These are phyloP conservation scores for Oceanodroma leucorhoa DNA, from an alignment of 2,797 vertebrate species.

Conservation along the genomic window DNA sequence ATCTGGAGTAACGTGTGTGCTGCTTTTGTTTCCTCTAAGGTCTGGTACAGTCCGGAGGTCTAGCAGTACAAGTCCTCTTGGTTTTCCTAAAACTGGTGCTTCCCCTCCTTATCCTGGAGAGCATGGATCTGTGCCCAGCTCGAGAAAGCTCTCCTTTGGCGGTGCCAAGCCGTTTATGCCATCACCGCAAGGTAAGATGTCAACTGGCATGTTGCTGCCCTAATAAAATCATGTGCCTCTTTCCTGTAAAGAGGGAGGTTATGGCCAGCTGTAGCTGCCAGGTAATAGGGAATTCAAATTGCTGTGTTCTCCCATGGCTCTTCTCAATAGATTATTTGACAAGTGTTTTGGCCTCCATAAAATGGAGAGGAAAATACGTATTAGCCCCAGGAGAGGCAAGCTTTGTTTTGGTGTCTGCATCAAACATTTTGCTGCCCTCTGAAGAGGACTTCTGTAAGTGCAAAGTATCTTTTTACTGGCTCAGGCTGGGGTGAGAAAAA, in stretches of 20 bases:
- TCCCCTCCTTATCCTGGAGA: conserved; percentile 81
- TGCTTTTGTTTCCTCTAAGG: conserved; percentile 63
- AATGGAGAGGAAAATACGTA: background rate
- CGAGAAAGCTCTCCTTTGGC: conserved; percentile 76
- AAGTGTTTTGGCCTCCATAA: background rate
- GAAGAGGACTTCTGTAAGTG: background rate
- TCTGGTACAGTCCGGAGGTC: conserved; percentile 75
- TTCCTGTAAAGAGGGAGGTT: background rate
- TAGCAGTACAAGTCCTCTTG: conserved; percentile 74
- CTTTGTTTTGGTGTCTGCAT: background rate
- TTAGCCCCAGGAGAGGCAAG: background rate
- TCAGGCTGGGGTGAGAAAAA: background rate
- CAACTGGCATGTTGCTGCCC: background rate
- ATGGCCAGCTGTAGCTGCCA: background rate
- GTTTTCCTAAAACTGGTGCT: conserved; percentile 76
- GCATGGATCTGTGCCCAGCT: conserved; percentile 54
- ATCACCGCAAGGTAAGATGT: conserved; percentile 83
- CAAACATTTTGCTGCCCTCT: background rate
- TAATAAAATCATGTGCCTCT: background rate
- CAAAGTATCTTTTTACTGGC: background rate
- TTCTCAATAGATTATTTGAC: background rate
- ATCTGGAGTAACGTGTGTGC: background rate
- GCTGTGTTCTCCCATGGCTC: background rate
- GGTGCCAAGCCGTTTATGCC: conserved; percentile 81
- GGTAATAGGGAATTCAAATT: background rate